phyloP scores from a whole-genome alignment of 2,113 vertebrate genomes.

The Hypomesus transpacificus region DNA sequence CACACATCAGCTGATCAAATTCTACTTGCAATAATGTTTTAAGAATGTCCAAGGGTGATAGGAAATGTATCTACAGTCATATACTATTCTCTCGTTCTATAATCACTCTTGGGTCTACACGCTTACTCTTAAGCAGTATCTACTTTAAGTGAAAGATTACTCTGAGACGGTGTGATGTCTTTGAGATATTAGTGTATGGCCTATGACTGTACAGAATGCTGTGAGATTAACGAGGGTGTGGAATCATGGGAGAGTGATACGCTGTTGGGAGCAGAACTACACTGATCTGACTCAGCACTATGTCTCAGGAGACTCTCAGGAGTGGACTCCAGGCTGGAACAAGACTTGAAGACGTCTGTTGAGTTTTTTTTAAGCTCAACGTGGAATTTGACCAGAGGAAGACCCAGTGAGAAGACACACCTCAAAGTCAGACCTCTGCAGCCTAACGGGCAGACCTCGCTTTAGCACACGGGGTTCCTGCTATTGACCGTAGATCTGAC shows the following conservation, averaged over 20 bases:
- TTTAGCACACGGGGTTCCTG: too few species aligned
- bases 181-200: not conserved
- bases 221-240: too few species aligned
- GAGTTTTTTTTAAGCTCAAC: slow-evolving; percentile 26
- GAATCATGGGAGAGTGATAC: too few species aligned
- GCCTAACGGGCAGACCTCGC: too few species aligned
- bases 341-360: slow-evolving; percentile 51
- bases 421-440: slow-evolving; percentile 2
- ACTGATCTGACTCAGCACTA: too few species aligned
- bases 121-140: not conserved
- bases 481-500: too few species aligned
- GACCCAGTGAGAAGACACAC: not conserved
- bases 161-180: slow-evolving; percentile 11
- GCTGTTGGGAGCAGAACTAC: too few species aligned
- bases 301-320: too few species aligned
- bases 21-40: not conserved
- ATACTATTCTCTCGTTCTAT: slow-evolving; percentile 1
- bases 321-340: slow-evolving; percentile 17
- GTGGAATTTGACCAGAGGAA: slow-evolving; percentile 36
- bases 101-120: not conserved
- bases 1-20: slow-evolving; percentile 30
- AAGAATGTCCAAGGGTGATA: not conserved
- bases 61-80: slow-evolving; percentile 17
- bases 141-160: not conserved
- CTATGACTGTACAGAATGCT: too few species aligned